A percentile compares a stretch with the other conserved stretches of the same genome.
Conservation (phyloP, 1,140 invertebrate genomes). For the Drosophila sp. region DNA sequence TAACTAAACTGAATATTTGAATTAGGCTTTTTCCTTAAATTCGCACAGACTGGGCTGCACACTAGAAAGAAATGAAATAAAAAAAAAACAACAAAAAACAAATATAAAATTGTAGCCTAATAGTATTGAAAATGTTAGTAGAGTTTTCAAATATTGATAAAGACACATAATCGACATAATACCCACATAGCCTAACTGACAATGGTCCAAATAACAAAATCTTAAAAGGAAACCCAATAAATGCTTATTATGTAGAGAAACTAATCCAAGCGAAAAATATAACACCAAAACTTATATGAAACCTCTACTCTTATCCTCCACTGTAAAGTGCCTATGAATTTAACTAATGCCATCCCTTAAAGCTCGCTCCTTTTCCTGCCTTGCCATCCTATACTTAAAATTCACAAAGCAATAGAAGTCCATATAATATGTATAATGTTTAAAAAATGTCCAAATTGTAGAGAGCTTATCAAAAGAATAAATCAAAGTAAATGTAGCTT, state of each 20-base stretch:
- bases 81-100: background rate
- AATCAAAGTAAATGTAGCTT: slow-evolving; percentile 34
- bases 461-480: slow-evolving; percentile 58
- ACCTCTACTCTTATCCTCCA: slow-evolving; percentile 26
- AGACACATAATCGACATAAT: background rate
- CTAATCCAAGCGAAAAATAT: slow-evolving; percentile 17
- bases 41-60: slow-evolving; percentile 21
- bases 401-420: slow-evolving; percentile 28
- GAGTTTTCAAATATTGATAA: background rate
- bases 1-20: slow-evolving; percentile 24
- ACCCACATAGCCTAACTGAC: background rate
- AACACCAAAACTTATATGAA: slow-evolving; percentile 7
- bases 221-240: background rate
- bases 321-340: slow-evolving; percentile 58
- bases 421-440: slow-evolving; percentile 34
- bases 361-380: background rate
- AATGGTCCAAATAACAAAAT: slow-evolving; percentile 16
- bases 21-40: slow-evolving; percentile 33
- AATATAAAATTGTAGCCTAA: slow-evolving; percentile 1
- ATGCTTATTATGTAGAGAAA: slow-evolving; percentile 23
- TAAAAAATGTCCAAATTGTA: slow-evolving; percentile 50
- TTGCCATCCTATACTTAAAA: background rate
- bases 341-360: slow-evolving; percentile 25
- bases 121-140: slow-evolving; percentile 7
- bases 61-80: background rate